Evolutionary conservation across 2,797 vertebrate species (phyloP).

Genomic region (Periophthalmus magnuspinnatus): DNA sequence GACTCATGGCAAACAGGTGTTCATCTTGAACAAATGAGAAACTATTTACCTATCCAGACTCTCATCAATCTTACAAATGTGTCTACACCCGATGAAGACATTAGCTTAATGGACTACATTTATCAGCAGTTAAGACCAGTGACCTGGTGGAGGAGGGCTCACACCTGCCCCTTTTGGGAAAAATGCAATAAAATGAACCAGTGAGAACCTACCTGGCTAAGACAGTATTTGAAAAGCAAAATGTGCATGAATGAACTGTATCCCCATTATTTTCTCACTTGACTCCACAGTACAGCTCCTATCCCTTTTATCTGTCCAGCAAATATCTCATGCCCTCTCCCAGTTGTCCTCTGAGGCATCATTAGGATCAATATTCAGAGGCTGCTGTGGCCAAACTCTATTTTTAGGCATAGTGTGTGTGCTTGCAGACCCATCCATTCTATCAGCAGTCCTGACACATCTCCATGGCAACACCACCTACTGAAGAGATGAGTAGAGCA

Average conservation of each 20-base stretch:
- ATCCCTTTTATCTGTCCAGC: slow-evolving; percentile 23
- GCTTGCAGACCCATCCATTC: slow-evolving; percentile 50
- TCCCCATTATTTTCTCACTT: slow-evolving; percentile 25
- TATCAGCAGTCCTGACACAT: slow-evolving; percentile 61
- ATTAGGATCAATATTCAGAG: slow-evolving; percentile 71
- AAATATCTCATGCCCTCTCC: slow-evolving; percentile 37
- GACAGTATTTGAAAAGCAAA: neutral
- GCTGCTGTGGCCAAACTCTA: slow-evolving; percentile 54
- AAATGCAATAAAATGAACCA: neutral
- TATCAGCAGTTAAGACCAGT: slow-evolving; percentile 32
- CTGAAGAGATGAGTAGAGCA: slow-evolving; percentile 61
- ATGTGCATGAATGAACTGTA: slow-evolving; percentile 2
- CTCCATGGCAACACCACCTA: slow-evolving; percentile 74
- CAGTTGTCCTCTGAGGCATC: slow-evolving; percentile 58
- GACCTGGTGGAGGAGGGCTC: slow-evolving; percentile 35
- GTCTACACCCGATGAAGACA: slow-evolving; percentile 40
- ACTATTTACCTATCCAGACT: slow-evolving; percentile 34
- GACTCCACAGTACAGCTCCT: slow-evolving; percentile 20
- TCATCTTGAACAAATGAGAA: slow-evolving; percentile 27
- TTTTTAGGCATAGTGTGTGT: slow-evolving; percentile 69
- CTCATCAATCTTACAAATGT: slow-evolving; percentile 44
- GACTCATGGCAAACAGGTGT: slow-evolving; percentile 15
- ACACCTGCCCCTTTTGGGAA: slow-evolving; percentile 37
- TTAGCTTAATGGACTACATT: slow-evolving; percentile 45
- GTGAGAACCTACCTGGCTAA: neutral